phyloP scores from a whole-genome alignment of 1,140 invertebrate species.

The Drosophila insularis region DNA sequence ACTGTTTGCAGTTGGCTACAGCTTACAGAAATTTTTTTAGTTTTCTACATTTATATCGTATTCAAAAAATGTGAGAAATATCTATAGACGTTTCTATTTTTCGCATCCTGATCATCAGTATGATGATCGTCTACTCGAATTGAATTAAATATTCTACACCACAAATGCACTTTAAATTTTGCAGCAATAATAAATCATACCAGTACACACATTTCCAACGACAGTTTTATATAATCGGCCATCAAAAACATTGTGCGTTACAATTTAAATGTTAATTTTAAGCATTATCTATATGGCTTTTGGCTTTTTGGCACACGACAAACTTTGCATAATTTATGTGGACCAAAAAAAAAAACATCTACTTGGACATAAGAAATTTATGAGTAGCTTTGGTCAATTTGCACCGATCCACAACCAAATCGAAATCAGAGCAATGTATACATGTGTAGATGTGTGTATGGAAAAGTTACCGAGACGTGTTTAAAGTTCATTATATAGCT shows the following conservation, averaged over 20 bases:
- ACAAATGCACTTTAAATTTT: constrained; percentile 59
- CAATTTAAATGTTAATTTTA: constrained; percentile 74
- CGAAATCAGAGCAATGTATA: constrained; percentile 58
- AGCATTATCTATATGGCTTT: constrained; percentile 23
- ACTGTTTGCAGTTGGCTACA: not conserved
- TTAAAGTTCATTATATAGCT: constrained; percentile 5
- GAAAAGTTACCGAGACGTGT: constrained; percentile 28
- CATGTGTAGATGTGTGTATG: not conserved
- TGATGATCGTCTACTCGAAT: not conserved
- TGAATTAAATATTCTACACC: constrained; percentile 68
- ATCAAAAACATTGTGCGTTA: constrained; percentile 35
- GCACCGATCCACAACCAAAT: constrained; percentile 35
- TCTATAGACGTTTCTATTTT: too few species aligned
- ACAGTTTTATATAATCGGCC: constrained; percentile 61
- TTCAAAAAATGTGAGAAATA: too few species aligned
- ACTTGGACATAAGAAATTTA: constrained; percentile 3
- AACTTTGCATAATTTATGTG: constrained; percentile 71
- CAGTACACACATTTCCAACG: constrained; percentile 24
- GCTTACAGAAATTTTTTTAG: too few species aligned
- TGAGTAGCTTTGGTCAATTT: constrained; percentile 23
- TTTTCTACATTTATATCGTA: too few species aligned
- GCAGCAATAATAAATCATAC: constrained; percentile 59
- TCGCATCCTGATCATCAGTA: not conserved
- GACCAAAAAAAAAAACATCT: not conserved
- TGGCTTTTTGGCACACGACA: constrained; percentile 70